Conservation (phyloP, 2,113 vertebrate genomes). For the Anser brachyrhynchus region DNA sequence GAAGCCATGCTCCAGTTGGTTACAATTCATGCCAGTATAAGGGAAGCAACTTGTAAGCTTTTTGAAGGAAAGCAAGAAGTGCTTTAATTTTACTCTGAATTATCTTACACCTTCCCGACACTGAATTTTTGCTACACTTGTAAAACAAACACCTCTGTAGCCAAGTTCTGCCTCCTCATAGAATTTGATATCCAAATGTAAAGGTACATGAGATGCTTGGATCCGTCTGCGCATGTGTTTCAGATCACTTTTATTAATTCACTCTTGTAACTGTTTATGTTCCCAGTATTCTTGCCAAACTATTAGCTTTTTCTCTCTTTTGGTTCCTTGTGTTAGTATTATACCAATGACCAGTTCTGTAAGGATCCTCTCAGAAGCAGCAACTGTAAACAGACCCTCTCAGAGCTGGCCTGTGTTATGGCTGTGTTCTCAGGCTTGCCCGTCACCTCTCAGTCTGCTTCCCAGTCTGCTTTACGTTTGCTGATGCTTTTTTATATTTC, state of each 20-base stretch:
- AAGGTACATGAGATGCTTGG: neutral
- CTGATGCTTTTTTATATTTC: neutral
- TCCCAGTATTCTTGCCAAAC: neutral
- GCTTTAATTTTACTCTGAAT: neutral
- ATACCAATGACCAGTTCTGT: neutral
- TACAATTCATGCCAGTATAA: accelerated
- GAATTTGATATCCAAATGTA: neutral
- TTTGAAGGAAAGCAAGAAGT: neutral
- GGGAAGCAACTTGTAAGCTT: neutral
- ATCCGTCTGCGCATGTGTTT: neutral
- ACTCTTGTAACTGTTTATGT: neutral
- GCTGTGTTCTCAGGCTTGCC: neutral
- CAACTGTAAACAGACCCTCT: neutral
- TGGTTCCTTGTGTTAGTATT: too few relatives aligned
- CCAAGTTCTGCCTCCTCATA: neutral
- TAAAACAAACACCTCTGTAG: neutral
- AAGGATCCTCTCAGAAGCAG: too few relatives aligned
- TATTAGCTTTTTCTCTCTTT: neutral
- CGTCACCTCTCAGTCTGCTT: neutral
- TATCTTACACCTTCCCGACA: neutral
- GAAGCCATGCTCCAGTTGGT: neutral
- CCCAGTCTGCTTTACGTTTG: neutral
- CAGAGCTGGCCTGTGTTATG: neutral
- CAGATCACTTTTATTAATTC: neutral
- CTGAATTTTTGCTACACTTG: neutral